phyloP scores from a whole-genome alignment of 2,888 invertebrate genomes.

The Drosophila monieri region DNA sequence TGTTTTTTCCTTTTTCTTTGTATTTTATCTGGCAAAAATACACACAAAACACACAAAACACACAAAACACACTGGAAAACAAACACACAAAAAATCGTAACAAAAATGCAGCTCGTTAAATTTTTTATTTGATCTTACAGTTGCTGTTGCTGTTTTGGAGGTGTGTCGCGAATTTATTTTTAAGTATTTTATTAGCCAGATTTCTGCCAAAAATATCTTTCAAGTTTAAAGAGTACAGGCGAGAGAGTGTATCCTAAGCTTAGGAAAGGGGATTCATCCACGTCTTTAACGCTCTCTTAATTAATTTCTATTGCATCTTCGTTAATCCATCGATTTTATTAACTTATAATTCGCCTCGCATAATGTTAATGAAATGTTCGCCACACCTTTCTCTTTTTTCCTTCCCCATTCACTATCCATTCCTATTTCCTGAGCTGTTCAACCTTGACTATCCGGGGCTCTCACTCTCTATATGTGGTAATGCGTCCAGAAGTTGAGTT shows the following conservation, averaged over 20 bases:
- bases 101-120: slow-evolving; percentile 11
- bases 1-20: background rate
- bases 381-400: slow-evolving; percentile 32
- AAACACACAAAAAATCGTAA: background rate
- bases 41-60: slow-evolving; percentile 8
- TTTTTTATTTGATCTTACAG: slow-evolving; percentile 3
- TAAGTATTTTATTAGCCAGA: background rate
- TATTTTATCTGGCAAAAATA: slow-evolving; percentile 17
- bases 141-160: slow-evolving; percentile 3
- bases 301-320: slow-evolving; percentile 12
- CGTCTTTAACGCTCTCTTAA: background rate
- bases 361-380: slow-evolving; percentile 33
- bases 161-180: slow-evolving; percentile 19
- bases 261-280: background rate
- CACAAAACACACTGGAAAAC: background rate
- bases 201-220: background rate
- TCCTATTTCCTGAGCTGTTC: slow-evolving; percentile 31
- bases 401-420: slow-evolving; percentile 21
- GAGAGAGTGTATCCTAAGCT: background rate
- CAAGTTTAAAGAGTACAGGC: background rate
- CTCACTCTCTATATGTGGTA: slow-evolving; percentile 16
- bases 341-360: slow-evolving; percentile 26
- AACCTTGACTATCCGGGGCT: slow-evolving; percentile 27
- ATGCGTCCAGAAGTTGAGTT: slow-evolving; percentile 2
- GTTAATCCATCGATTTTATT: slow-evolving; percentile 30